These are phyloP conservation scores for Poecilia velifera DNA, from an alignment of 2,797 vertebrate genomes.

Conservation along the genomic window DNA sequence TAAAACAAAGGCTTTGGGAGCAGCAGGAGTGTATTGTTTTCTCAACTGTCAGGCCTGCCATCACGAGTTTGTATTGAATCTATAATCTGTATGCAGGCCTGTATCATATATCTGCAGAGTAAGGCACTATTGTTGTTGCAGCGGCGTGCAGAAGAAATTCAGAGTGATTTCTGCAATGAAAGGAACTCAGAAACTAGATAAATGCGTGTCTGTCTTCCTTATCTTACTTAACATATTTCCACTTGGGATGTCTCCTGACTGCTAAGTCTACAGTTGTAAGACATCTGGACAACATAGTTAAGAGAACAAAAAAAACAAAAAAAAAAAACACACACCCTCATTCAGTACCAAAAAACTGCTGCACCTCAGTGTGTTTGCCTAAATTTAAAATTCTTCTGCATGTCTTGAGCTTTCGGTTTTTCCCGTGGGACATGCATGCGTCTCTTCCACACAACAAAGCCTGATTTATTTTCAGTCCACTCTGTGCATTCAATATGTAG, in stretches of 20 bases:
- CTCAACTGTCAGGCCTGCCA: constrained; percentile 62
- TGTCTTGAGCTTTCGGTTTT: constrained; percentile 50
- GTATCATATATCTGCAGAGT: constrained; percentile 69
- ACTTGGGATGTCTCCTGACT: constrained; percentile 28
- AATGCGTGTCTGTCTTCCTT: constrained; percentile 36
- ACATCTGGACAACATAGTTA: constrained; percentile 54
- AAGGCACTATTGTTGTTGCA: constrained; percentile 49
- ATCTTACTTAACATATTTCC: constrained; percentile 42
- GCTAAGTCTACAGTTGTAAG: constrained; percentile 39
- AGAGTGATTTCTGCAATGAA: constrained; percentile 40
- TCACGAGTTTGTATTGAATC: constrained; percentile 65
- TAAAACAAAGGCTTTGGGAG: constrained; percentile 70
- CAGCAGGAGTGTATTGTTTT: constrained; percentile 67
- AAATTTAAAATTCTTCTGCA: constrained; percentile 58
- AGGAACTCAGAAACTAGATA: constrained; percentile 43
- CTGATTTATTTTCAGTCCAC: constrained; percentile 70
- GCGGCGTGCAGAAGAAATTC: constrained; percentile 40
- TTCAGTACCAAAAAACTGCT: constrained; percentile 47
- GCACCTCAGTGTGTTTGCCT: constrained; percentile 42
- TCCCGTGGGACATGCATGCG: constrained; percentile 58
- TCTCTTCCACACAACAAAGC: constrained; percentile 62
- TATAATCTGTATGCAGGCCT: constrained; percentile 54
- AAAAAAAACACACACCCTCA: background rate
- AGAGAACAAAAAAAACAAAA: constrained; percentile 16
- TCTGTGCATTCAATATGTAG: constrained; percentile 60